A percentile compares a stretch with the other conserved stretches of the same genome.
phyloP scores from a whole-genome alignment of 2,888 invertebrate genomes.

The Synergus japonicus region DNA sequence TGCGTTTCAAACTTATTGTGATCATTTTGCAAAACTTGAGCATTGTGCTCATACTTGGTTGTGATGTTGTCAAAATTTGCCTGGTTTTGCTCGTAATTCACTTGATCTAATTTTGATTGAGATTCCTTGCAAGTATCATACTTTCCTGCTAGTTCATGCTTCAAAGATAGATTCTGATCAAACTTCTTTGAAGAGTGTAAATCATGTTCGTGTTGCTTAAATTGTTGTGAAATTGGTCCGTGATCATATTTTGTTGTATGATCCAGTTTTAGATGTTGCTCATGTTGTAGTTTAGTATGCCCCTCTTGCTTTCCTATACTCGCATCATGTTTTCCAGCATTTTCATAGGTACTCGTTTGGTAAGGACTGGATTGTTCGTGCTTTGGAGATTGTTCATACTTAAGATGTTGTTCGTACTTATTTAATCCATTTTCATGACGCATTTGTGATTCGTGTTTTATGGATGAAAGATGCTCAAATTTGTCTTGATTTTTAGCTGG shows the following conservation, averaged over 20 bases:
- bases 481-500: constrained; percentile 63
- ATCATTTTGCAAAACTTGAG: constrained; percentile 53
- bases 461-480: constrained; percentile 56
- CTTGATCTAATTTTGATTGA: constrained; percentile 46
- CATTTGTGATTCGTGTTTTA: constrained; percentile 48
- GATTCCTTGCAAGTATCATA: neutral
- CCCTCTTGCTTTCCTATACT: neutral
- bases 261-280: constrained; percentile 51
- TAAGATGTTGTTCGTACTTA: constrained; percentile 59
- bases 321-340: neutral
- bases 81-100: constrained; percentile 59
- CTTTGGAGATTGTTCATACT: constrained; percentile 44
- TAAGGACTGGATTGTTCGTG: constrained; percentile 39
- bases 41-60: constrained; percentile 61
- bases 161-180: neutral
- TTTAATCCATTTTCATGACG: constrained; percentile 66
- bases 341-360: constrained; percentile 1
- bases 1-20: constrained; percentile 70
- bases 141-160: neutral
- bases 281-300: neutral
- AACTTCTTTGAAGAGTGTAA: neutral
- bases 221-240: neutral
- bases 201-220: constrained; percentile 13
- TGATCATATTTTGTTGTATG: constrained; percentile 59
- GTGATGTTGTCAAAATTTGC: constrained; percentile 49